Conservation (phyloP, 1,140 invertebrate species). For the Lordiphosa clarofinis region DNA sequence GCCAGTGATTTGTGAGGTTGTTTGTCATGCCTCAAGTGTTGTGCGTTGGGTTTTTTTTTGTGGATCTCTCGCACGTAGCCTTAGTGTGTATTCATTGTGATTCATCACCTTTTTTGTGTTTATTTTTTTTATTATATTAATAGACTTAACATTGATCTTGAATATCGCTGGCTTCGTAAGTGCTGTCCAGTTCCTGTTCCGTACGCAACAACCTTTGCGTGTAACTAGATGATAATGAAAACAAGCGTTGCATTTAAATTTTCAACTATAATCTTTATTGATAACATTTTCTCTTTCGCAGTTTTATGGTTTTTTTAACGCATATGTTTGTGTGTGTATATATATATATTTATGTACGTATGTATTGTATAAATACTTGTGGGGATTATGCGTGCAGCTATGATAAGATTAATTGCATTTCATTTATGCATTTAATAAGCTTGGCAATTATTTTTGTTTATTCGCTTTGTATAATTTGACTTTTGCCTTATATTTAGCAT, state of each 20-base stretch:
- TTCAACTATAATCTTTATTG: conserved; percentile 79
- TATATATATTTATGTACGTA: conserved; percentile 21
- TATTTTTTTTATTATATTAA: conserved; percentile 19
- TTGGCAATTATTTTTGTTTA: conserved; percentile 38
- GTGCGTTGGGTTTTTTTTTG: conserved; percentile 15
- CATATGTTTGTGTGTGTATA: conserved; percentile 40
- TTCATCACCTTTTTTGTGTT: conserved; percentile 33
- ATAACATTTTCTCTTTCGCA: conserved; percentile 66
- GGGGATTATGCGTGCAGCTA: conserved; percentile 43
- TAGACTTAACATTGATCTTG: conserved; percentile 66
- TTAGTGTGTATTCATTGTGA: conserved; percentile 55
- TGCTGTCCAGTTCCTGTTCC: conserved; percentile 54
- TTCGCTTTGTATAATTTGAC: conserved; percentile 32
- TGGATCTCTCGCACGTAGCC: conserved; percentile 1
- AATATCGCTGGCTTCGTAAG: conserved; percentile 48
- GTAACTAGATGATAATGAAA: conserved; percentile 24
- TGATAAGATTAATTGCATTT: conserved; percentile 41
- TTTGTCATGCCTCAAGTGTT: conserved; percentile 33
- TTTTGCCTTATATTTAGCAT: conserved; percentile 8
- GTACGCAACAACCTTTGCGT: conserved; percentile 31
- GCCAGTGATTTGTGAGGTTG: conserved; percentile 25
- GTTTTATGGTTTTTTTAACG: conserved; percentile 54
- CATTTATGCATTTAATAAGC: conserved; percentile 23
- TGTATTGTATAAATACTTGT: conserved; percentile 62
- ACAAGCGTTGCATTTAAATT: conserved; percentile 39